Percentiles rank a stretch among this genome's conserved stretches.
Conservation (phyloP, 2,113 vertebrate species). For the Aegotheles bennettii region DNA sequence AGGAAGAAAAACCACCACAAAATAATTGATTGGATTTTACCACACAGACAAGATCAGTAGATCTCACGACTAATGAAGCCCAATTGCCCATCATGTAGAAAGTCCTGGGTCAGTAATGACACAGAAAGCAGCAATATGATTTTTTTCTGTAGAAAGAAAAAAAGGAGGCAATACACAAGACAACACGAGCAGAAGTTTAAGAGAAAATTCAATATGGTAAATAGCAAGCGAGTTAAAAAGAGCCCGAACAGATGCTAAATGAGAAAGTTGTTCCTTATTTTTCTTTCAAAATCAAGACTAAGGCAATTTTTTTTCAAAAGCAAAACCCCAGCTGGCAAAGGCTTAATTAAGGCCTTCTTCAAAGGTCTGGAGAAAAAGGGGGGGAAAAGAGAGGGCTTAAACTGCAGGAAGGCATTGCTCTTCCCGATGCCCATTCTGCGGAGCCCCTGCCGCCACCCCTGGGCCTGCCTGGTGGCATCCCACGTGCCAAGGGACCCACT, state of each 20-base stretch:
- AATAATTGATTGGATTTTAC: neutral
- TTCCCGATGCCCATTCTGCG: rapidly evolving
- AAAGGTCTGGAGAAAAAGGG: neutral
- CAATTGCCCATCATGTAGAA: neutral
- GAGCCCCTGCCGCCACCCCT: neutral
- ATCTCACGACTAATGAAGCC: neutral
- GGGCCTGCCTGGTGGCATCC: neutral
- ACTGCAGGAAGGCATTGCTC: neutral
- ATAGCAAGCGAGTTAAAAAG: neutral
- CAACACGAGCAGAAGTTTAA: neutral
- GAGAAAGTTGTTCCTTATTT: neutral
- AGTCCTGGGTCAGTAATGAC: neutral
- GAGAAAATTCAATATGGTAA: neutral
- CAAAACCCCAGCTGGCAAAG: neutral
- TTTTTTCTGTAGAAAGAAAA: neutral
- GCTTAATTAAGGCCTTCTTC: constrained; percentile 1
- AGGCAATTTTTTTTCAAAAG: neutral
- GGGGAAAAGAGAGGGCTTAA: neutral
- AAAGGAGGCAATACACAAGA: neutral
- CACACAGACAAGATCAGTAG: neutral
- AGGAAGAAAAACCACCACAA: neutral
- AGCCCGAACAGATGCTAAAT: neutral
- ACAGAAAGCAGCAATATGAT: neutral
- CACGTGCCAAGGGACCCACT: rapidly evolving
- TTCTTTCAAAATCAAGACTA: neutral